Base-by-base conservation (phyloP, 2,888 invertebrate species). In the Polydrusus cervinus region DNA sequence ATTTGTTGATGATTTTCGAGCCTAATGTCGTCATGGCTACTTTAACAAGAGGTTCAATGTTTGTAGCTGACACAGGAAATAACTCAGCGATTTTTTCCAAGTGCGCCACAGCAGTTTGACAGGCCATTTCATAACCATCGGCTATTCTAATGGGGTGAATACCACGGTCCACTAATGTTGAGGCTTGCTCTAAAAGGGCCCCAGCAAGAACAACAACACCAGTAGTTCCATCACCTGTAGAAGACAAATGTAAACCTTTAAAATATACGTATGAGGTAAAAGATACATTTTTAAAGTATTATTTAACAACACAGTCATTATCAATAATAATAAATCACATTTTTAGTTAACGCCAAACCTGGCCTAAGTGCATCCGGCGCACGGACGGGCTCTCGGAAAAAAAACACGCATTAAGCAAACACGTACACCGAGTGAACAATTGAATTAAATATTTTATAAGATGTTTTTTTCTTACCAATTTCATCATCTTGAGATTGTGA, bases 401-500 rank as follows among this genome's bases (percentile, higher is more conserved):
- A n/a, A n/a, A n/a, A n/a, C n/a, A n/a, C n/a, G n/a, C n/a, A n/a
- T n/a, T n/a, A n/a, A n/a, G n/a, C n/a, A n/a, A n/a, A n/a, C n/a
- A n/a, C n/a, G n/a, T n/a, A 57, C 40, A n/a, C 25, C 11, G 70
- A 69, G 11, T 47, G 20, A 64, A n/a, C 40, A 40, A 64, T n/a
- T n/a, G 20, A 65, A 30, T 67, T 51, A 71, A 47, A 45, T 40
- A 64, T 73, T 66, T 70, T 49, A 45, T 40, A n/a, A n/a, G 30
- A 51, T 34, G 34, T 34, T 34, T 34, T 10, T 10, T 1, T 10
- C 20, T 25, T 65, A 76, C 85, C 87, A 83, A 99, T 98, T 89
- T 99, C 99, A 89, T 99, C 98, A 87, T 99, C 99, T 87, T 99
- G 99, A 71, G 98, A 98, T 87, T 99, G 98, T 30, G 98, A 97